Evolutionary conservation across 2,888 invertebrate species (phyloP), one percentile per base, ranked within the genome.

Genomic region (Notocelia uddmanniana): DNA sequence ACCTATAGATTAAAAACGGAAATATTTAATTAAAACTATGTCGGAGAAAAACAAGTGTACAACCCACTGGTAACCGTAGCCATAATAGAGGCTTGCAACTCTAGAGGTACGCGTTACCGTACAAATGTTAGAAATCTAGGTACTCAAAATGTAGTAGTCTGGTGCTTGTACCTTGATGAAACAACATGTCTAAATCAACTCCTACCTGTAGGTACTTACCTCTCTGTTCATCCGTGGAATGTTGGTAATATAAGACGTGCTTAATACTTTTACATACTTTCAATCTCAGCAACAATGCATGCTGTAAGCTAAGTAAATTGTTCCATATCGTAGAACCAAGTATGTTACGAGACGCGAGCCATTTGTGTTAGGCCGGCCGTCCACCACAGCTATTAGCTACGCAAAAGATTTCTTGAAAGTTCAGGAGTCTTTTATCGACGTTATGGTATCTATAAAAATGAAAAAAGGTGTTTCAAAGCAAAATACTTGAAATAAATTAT

Each of bases 231-330:
- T 23, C 34, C 15, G 34, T 21, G 64, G 52, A 64, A 64, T 64
- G 64, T 64, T 34, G n/a, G 67, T 72, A 62, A 72, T 72, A 72
- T 57, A 37, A 72, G 72, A 72, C 72, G 72, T 72, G 72, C 72
- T 72, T 68, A 57, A 68, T 72, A 55, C 50, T 68, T 63, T 26
- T 67, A 55, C 34, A 60, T 21, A 72, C 67, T 72, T 68, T 72
- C 67, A 72, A 72, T 68, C 71, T 67, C 31, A n/a, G 62, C 37
- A 62, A 72, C 72, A 72, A 72, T 62, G 62, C 72, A 54, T 50
- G 57, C 64, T 74, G 76, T 80, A 78, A 78, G 76, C 76, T 80
- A 78, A 78, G 76, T 78, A 79, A 82, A 82, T 82, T 79, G 81
- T 79, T 81, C 77, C 64, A 75, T 78, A 78, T 78, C 75, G 73